These are phyloP conservation scores for Gambusia holbrooki DNA, from an alignment of 2,113 vertebrate genomes.

Conservation along the genomic window DNA sequence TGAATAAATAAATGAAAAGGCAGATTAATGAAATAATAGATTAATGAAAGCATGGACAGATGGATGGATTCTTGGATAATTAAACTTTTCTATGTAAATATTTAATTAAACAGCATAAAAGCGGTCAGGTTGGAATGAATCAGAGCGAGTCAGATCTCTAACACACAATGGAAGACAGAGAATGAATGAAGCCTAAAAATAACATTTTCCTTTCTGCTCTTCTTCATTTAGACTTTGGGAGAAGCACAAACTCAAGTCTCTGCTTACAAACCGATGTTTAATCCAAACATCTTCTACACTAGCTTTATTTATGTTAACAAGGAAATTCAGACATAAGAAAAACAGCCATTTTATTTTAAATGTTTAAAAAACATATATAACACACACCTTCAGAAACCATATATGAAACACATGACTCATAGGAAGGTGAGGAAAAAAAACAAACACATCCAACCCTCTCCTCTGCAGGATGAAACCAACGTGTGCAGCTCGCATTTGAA, in stretches of 20 bases:
- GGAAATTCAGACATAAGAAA: constrained; percentile 20
- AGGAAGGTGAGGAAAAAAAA: constrained; percentile 5
- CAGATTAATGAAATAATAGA: background rate
- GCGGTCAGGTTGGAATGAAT: background rate
- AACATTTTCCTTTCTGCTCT: background rate
- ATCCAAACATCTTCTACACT: background rate
- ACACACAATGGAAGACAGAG: background rate
- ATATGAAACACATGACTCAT: constrained; percentile 9
- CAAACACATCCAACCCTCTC: background rate
- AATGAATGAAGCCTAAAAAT: background rate
- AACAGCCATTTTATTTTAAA: constrained; percentile 54
- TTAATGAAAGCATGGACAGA: too few species aligned
- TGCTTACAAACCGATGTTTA: background rate
- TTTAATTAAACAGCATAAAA: background rate
- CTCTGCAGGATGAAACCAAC: constrained; percentile 1
- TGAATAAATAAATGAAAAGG: background rate
- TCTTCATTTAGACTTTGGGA: background rate
- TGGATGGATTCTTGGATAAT: background rate
- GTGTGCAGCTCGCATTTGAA: background rate
- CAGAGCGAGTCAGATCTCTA: background rate
- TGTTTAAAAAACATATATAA: constrained; percentile 32
- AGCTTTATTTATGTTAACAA: too few species aligned
- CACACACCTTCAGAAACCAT: constrained; percentile 14
- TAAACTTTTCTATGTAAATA: background rate
- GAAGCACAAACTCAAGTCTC: too few species aligned